A percentile compares a stretch with the other conserved stretches of the same genome.
Conservation (phyloP, 1,140 invertebrate species). For the Pseudomyrmex flavicornis region DNA sequence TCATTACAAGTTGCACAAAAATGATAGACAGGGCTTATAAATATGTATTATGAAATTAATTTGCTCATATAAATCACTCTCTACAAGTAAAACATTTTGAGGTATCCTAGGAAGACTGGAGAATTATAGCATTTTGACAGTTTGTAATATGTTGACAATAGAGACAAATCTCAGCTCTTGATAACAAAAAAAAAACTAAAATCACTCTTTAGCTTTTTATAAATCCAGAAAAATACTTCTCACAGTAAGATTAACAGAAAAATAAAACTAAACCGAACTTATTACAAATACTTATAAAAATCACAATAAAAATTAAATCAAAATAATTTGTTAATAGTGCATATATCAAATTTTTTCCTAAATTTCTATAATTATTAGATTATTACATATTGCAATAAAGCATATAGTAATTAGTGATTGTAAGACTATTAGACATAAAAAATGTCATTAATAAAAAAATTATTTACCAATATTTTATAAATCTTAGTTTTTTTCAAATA, state of each 20-base stretch:
- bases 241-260: background rate
- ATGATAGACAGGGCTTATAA: background rate
- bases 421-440: background rate
- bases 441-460: background rate
- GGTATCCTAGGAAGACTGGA: background rate
- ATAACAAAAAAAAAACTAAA: background rate
- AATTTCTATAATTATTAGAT: background rate
- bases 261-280: background rate
- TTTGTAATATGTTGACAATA: no score
- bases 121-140: background rate
- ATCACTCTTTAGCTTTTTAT: background rate
- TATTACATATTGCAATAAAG: background rate
- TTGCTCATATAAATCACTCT: constrained; percentile 4
- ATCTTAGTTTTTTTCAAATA: background rate
- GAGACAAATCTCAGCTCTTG: background rate
- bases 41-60: constrained; percentile 35
- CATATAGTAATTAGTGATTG: background rate
- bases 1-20: constrained; percentile 54
- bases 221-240: constrained; percentile 3
- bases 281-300: no score
- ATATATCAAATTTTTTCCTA: no score
- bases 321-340: no score
- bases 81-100: constrained; percentile 24
- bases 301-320: no score
- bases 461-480: background rate